Evolutionary conservation across 2,888 invertebrate genomes (phyloP).

Genomic region (Branchellion lobata): DNA sequence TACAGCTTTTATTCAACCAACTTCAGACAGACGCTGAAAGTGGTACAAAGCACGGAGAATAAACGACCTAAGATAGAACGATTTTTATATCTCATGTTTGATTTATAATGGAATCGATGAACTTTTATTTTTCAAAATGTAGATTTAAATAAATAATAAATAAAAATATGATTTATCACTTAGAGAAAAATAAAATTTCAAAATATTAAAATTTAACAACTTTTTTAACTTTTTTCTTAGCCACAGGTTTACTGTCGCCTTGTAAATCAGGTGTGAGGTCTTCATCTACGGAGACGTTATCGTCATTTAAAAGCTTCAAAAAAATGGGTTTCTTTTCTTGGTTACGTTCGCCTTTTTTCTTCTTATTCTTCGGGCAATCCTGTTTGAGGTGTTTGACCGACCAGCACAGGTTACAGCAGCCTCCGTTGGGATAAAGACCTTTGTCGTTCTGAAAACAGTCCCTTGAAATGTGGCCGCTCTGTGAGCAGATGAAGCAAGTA

Average conservation of each 20-base stretch:
- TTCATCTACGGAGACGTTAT: slow-evolving; percentile 16
- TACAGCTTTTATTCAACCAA: background rate
- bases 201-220: slow-evolving; percentile 28
- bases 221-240: slow-evolving; percentile 34
- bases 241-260: background rate
- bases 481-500: slow-evolving; percentile 82
- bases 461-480: slow-evolving; percentile 81
- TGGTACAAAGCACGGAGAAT: no score
- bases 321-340: background rate
- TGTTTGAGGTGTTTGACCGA: slow-evolving; percentile 81
- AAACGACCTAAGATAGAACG: no score
- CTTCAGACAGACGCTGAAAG: background rate
- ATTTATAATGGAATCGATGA: no score
- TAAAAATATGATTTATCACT: no score
- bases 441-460: slow-evolving; percentile 85
- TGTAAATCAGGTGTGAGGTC: slow-evolving; percentile 1
- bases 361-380: slow-evolving; percentile 74
- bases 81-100: no score
- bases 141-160: no score
- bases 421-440: slow-evolving; percentile 77
- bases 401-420: slow-evolving; percentile 76
- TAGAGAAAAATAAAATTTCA: no score
- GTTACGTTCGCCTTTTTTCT: slow-evolving; percentile 45
- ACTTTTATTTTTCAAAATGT: no score
- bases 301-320: background rate